Base-by-base conservation (phyloP, 2,797 vertebrate species). In the Aeoliscus strigatus region DNA sequence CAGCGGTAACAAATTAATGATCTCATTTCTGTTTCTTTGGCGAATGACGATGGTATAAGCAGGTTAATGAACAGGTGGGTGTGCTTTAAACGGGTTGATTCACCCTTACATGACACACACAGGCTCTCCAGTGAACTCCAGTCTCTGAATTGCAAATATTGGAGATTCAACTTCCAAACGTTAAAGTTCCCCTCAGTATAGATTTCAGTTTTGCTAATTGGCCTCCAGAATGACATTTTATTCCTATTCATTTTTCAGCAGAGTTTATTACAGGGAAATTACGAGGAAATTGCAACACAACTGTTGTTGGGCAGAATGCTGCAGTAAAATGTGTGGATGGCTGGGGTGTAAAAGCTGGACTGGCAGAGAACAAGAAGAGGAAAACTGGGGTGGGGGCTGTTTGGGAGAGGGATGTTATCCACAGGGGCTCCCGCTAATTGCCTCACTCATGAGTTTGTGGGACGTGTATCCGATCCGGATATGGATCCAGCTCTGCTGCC, bases 351-450 rank as follows among this genome's bases (percentile, higher is more conserved):
- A 60, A 47, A 25, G 6, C 39, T 31, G 55, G 50, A 65, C 57
- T 43, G 60, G 54, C 46, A 39, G 10, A 6, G 17, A 64, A 33
- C 32, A 14, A 48, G 55, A 27, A 38, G 43, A 50, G 41, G 50
- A 39, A 32, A 32, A 51, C 35, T 25, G 36, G 5, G 32, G 27
- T 2, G 51, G 14, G 25, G 14, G 10, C n/a, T n/a, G n/a, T n/a
- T n/a, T n/a, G 23, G 33, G 61, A 14, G 37, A 36, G 44, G 60
- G 67, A 74, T 70, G 55, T 57, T 70, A 77, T 80, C 84, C 83
- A 77, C 73, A 66, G 79, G 84, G 81, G 83, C 75, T 74, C 62
- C 68, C 70, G 78, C 78, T 88, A 88, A 88, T 88, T 88, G 83
- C 82, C 73, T 83, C 70, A 57, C 77, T 86, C 79, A 76, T 65